These are phyloP conservation scores for Calcarius ornatus DNA, from an alignment of 2,113 vertebrate genomes.

Conservation along the genomic window DNA sequence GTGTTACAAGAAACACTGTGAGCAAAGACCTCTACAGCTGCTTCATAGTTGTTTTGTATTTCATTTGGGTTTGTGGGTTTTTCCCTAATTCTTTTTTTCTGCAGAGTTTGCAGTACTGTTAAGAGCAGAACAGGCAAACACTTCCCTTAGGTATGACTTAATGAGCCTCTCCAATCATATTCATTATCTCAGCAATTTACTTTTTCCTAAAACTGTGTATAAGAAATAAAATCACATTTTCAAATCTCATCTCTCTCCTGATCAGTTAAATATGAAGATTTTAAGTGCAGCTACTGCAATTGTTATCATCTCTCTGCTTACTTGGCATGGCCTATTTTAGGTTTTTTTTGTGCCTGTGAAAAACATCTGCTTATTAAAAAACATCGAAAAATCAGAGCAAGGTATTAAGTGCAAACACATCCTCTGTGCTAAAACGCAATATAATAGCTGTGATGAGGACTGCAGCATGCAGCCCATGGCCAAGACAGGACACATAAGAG, in stretches of 20 bases:
- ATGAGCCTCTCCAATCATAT: constrained; percentile 78
- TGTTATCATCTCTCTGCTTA: not conserved
- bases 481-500: not conserved
- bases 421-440: not conserved
- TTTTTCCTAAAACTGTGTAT: not conserved
- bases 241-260: not conserved
- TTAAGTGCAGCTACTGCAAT: not conserved
- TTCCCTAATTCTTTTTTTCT: constrained; percentile 39
- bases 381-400: not conserved
- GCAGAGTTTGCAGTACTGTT: constrained; percentile 66
- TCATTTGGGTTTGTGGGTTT: not conserved
- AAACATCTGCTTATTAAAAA: not conserved
- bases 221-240: constrained; percentile 15
- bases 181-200: constrained; percentile 76
- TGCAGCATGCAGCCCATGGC: not conserved
- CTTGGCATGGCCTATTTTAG: not conserved
- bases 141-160: constrained; percentile 79
- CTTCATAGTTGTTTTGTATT: not conserved
- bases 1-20: constrained; percentile 38
- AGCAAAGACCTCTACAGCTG: constrained; percentile 67
- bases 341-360: not conserved
- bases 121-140: constrained; percentile 69
- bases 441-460: not conserved
- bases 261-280: not conserved
- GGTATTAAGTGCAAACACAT: not conserved